phyloP scores from a whole-genome alignment of 2,113 vertebrate species.

The Terrapene triunguis region DNA sequence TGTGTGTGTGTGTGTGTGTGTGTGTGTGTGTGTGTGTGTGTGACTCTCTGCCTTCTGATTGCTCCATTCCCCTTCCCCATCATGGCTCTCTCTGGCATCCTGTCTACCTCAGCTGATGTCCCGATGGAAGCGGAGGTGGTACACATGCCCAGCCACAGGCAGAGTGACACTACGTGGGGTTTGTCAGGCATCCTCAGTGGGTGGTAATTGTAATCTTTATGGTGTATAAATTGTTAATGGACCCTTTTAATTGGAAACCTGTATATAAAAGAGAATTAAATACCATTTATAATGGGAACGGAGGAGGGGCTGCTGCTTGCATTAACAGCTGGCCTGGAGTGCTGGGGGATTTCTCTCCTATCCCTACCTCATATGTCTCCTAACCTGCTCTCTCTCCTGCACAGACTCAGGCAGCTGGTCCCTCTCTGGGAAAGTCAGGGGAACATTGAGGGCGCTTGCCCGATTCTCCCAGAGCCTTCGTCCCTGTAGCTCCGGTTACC shows the following conservation, averaged over 20 bases:
- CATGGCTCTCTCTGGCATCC: background rate
- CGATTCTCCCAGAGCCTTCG: background rate
- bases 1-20: background rate
- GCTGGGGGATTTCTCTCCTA: constrained; percentile 5
- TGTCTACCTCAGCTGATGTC: constrained; percentile 1
- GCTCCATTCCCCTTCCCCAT: background rate
- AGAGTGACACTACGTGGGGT: constrained; percentile 42
- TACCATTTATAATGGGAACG: constrained; percentile 53
- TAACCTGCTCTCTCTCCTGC: background rate
- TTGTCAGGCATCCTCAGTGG: background rate
- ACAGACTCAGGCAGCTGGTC: background rate
- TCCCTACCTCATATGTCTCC: background rate
- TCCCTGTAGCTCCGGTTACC: background rate
- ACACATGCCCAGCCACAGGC: accelerated
- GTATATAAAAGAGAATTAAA: constrained; percentile 71
- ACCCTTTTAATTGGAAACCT: constrained; percentile 31
- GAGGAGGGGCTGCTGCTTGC: background rate
- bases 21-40: accelerated
- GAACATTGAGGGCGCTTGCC: background rate
- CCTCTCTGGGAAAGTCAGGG: background rate
- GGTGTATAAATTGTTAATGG: constrained; percentile 75
- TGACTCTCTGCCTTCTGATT: background rate
- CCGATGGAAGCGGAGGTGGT: accelerated
- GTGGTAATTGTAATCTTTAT: constrained; percentile 42
- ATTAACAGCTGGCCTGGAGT: background rate